A percentile compares a stretch with the other conserved stretches of the same genome.
These are phyloP conservation scores for Stenurella melanura DNA, from an alignment of 2,888 invertebrate species.

Conservation along the genomic window DNA sequence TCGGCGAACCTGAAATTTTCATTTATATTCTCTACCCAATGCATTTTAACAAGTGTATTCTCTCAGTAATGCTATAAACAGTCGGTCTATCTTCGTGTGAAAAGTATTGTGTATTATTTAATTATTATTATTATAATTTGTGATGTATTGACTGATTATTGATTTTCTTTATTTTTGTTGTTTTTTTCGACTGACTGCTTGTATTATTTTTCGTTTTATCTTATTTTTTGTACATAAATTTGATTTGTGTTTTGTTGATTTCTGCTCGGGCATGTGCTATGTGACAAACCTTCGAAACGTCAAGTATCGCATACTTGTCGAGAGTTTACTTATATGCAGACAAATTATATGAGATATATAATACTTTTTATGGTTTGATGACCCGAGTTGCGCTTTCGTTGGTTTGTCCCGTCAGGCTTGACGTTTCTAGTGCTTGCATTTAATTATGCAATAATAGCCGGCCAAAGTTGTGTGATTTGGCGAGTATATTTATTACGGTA, in stretches of 20 bases:
- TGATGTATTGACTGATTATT: conserved; percentile 52
- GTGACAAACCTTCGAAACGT: conserved; percentile 12
- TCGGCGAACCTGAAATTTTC: conserved; percentile 45
- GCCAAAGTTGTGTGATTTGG: conserved; percentile 53
- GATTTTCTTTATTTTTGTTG: conserved; percentile 38
- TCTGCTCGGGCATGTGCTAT: conserved; percentile 1
- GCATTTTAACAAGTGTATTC: conserved; percentile 57
- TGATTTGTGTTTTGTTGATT: conserved; percentile 24
- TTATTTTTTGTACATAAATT: conserved; percentile 43
- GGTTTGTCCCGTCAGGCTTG: conserved; percentile 21
- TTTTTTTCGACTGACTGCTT: conserved; percentile 40
- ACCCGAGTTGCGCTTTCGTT: conserved; percentile 9
- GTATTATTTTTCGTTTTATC: conserved; percentile 36
- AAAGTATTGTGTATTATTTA: conserved; percentile 62
- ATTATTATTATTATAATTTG: conserved; percentile 57
- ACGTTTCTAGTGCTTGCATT: conserved; percentile 46
- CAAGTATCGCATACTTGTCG: background rate
- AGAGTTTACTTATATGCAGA: background rate
- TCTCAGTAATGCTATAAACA: conserved; percentile 58
- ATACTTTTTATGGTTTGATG: too few relatives aligned
- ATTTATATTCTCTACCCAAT: conserved; percentile 53
- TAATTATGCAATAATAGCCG: conserved; percentile 47
- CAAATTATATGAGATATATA: background rate
- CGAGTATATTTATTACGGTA: conserved; percentile 35
- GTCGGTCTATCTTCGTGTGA: conserved; percentile 60